Evolutionary conservation across 2,113 vertebrate species (phyloP).

Genomic region (Strix uralensis): DNA sequence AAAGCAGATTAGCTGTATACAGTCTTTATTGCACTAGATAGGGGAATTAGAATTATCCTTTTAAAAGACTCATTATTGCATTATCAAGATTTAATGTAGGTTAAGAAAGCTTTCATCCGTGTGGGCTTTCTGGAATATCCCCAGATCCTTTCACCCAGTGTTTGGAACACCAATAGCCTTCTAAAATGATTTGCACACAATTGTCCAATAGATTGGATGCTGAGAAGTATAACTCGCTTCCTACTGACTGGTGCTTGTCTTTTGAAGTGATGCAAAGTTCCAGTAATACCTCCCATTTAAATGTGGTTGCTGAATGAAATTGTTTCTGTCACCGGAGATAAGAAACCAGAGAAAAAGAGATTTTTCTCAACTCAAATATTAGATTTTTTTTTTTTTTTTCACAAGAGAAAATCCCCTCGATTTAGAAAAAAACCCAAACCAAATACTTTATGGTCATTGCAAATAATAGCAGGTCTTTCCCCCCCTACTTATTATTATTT

Average conservation of each 20-base stretch:
- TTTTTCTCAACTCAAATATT: conserved; percentile 6
- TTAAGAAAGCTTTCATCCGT: conserved; percentile 73
- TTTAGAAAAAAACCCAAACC: neutral
- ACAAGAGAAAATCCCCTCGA: neutral
- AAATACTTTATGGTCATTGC: neutral
- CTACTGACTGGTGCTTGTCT: conserved; percentile 21
- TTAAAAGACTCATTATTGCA: conserved; percentile 82
- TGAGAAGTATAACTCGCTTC: conserved; percentile 11
- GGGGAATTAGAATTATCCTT: conserved; percentile 80
- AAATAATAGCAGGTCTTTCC: neutral
- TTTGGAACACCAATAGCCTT: conserved; percentile 52
- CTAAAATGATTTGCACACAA: conserved; percentile 54
- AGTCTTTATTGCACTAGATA: conserved; percentile 78
- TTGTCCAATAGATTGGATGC: conserved; percentile 2
- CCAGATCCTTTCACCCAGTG: neutral
- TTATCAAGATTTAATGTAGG: conserved; percentile 82
- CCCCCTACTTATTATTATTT: neutral
- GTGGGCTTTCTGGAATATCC: conserved; percentile 55
- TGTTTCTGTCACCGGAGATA: conserved; percentile 26
- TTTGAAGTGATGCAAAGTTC: conserved; percentile 28
- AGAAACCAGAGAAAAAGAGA: conserved; percentile 4
- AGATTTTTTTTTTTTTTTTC: neutral
- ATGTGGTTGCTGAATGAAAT: neutral
- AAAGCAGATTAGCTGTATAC: conserved; percentile 80
- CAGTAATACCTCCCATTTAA: neutral